phyloP scores from a whole-genome alignment of 2,888 invertebrate genomes.

The Drosophila neonasuta region DNA sequence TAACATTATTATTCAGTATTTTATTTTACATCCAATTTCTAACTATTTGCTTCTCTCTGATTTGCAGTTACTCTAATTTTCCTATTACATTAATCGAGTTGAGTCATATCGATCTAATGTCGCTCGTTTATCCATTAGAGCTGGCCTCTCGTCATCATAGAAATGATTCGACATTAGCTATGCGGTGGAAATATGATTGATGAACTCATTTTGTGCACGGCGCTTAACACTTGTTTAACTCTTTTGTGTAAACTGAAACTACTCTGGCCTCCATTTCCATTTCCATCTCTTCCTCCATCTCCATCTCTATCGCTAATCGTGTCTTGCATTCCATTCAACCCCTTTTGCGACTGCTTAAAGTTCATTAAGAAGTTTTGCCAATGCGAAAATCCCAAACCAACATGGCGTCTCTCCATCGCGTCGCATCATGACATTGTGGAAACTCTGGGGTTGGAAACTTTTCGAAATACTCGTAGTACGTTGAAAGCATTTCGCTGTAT shows the following conservation, averaged over 20 bases:
- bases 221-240: constrained; percentile 75
- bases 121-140: neutral
- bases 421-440: constrained; percentile 57
- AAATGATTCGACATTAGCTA: constrained; percentile 50
- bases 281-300: neutral
- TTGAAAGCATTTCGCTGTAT: constrained; percentile 72
- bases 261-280: constrained; percentile 7
- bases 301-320: neutral
- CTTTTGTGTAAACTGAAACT: constrained; percentile 55
- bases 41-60: too few species aligned
- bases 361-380: constrained; percentile 71
- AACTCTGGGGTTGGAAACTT: constrained; percentile 61
- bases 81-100: neutral
- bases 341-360: constrained; percentile 44
- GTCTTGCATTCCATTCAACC: neutral
- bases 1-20: too few species aligned
- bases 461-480: neutral
- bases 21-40: too few species aligned
- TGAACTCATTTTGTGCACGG: constrained; percentile 46
- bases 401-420: constrained; percentile 50
- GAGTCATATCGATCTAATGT: constrained; percentile 1
- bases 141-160: constrained; percentile 4
- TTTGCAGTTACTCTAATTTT: neutral
- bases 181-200: constrained; percentile 66
- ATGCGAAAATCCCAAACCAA: constrained; percentile 26